phyloP scores from a whole-genome alignment of 2,888 invertebrate species.

The Acholoe squamosa region DNA sequence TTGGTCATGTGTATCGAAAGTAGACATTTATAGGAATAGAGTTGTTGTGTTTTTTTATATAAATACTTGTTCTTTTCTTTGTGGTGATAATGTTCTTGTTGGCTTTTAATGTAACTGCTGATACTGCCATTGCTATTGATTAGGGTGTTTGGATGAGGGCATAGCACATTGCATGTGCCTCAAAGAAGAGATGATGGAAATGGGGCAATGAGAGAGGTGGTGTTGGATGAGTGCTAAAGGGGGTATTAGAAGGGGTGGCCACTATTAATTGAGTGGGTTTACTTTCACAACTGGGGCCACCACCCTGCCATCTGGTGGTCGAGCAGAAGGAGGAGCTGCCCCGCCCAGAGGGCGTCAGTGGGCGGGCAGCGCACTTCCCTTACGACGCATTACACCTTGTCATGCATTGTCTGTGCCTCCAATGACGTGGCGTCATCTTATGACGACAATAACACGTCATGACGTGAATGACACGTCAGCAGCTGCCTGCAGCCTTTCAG shows the following conservation, averaged over 20 bases:
- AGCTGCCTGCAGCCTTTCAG: not conserved
- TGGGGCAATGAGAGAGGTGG: not conserved
- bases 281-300: not conserved
- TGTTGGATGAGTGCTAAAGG: not conserved
- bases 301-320: not conserved
- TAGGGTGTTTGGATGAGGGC: too few relatives aligned
- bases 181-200: too few relatives aligned
- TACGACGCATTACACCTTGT: constrained; percentile 10
- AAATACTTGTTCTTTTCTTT: too few relatives aligned
- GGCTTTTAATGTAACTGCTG: too few relatives aligned
- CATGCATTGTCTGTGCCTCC: not conserved
- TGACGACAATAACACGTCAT: not conserved
- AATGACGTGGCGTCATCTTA: not conserved
- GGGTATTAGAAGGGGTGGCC: not conserved
- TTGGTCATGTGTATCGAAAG: too few relatives aligned
- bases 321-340: not conserved
- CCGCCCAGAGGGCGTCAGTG: not conserved
- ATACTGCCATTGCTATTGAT: too few relatives aligned
- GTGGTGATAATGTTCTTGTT: too few relatives aligned
- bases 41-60: too few relatives aligned
- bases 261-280: not conserved
- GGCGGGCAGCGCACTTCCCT: not conserved
- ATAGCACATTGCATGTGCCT: too few relatives aligned
- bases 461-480: not conserved
- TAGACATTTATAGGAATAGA: too few relatives aligned